Evolutionary conservation across 2,113 vertebrate species (phyloP).

Genomic region (Sminthopsis crassicaudata): DNA sequence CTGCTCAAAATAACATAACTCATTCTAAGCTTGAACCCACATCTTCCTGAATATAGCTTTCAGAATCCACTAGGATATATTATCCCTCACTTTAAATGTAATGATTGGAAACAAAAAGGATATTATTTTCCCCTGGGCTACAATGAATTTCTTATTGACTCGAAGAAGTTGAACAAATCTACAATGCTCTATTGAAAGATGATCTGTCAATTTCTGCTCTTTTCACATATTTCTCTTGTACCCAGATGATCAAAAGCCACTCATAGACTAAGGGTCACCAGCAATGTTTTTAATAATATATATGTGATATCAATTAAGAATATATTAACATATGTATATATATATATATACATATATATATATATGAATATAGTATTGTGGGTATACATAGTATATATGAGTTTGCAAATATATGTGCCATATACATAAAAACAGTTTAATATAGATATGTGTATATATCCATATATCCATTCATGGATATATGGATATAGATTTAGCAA

Average conservation of each 20-base stretch:
- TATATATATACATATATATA: not conserved
- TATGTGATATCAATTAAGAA: not conserved
- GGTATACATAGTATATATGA: not conserved
- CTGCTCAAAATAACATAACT: not conserved
- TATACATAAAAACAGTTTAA: not conserved
- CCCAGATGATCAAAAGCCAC: not conserved
- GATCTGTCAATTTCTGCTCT: not conserved
- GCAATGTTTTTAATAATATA: not conserved
- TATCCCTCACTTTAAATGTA: not conserved
- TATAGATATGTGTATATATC: not conserved
- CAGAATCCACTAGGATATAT: not conserved
- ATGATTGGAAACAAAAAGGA: not conserved
- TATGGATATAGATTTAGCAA: not conserved
- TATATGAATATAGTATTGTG: not conserved
- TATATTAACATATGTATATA: not conserved
- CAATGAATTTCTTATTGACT: not conserved
- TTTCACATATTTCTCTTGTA: conserved; percentile 3
- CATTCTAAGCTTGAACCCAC: not conserved
- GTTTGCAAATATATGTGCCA: not conserved
- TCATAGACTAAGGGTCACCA: not conserved
- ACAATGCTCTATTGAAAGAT: not conserved
- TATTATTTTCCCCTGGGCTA: not conserved
- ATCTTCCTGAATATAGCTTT: not conserved
- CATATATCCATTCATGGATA: not conserved
- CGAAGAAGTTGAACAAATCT: not conserved